Base-by-base conservation (phyloP, 2,797 vertebrate species). In the Rhinogobio ventralis region DNA sequence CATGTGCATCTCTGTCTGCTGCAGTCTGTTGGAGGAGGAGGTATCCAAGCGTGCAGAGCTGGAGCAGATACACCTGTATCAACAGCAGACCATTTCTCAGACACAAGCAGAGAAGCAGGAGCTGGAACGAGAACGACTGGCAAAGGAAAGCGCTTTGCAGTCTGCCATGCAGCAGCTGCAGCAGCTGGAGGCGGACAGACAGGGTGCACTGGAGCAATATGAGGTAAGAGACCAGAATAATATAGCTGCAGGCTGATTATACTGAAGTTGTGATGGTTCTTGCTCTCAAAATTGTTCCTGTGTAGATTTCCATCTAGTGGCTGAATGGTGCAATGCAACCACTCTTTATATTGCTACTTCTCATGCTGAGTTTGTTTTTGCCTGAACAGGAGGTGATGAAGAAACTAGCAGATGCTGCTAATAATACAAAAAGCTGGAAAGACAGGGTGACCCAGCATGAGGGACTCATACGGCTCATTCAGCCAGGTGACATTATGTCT, bases 381-480 rank as follows among this genome's bases (percentile, higher is more conserved):
- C 68, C 86, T 81, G 17, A 62, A 77, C 93, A 99, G 98, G 96
- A 95, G 20, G 96, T 99, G 84, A 95, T 96, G 89, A 97, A 95
- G 93, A 99, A 98, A 92, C 93, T 99, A 84, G 97, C 97, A 92
- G 93, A 94, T 0, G 97, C 98, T 46, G 90, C 98, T 28, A 97
- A 93, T 86, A 98, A 96, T 86, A 99, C 98, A 42, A 97, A 94
- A 91, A 96, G 94, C 85, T 99, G 98, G 98, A 99, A 98, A 90
- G 97, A 99, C 93, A 99, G 97, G 92, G 98, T 99, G 91, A 96
- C 96, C 33, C 95, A 97, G 51, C 98, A 99, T 0, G 98, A 99
- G 87, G 98, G 98, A 14, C 90, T 99, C 88, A 94, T 99, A 71
- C 95, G 97, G 20, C 93, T 99, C 91, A 97, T 99, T 90, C 96